Evolutionary conservation across 2,888 invertebrate species (phyloP).

Genomic region (Adela reaumurella): DNA sequence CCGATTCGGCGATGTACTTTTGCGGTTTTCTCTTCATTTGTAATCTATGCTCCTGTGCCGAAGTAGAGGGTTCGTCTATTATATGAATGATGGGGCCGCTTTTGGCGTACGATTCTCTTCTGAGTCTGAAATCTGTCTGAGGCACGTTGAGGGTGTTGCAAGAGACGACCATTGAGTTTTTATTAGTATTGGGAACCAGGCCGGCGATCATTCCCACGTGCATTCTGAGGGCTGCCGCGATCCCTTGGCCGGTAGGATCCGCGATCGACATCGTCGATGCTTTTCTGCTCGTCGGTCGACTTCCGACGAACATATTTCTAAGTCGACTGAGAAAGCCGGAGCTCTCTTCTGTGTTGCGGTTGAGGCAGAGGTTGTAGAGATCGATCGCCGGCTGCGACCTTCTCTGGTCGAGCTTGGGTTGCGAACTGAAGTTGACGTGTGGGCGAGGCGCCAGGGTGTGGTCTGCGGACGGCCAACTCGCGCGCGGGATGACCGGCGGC

Average conservation of each 20-base stretch:
- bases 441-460: conserved; percentile 57
- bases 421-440: conserved; percentile 64
- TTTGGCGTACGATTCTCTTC: conserved; percentile 52
- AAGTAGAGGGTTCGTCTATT: conserved; percentile 46
- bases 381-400: conserved; percentile 58
- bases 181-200: conserved; percentile 62
- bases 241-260: conserved; percentile 55
- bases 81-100: conserved; percentile 61
- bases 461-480: conserved; percentile 75
- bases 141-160: conserved; percentile 59
- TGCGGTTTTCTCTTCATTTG: conserved; percentile 18
- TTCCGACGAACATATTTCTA: conserved; percentile 60
- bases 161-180: conserved; percentile 54
- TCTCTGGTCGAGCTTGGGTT: conserved; percentile 59
- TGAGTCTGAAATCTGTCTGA: conserved; percentile 33
- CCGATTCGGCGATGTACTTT: conserved; percentile 50
- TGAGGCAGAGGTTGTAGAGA: conserved; percentile 55
- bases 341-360: conserved; percentile 50
- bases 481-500: conserved; percentile 71
- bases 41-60: conserved; percentile 11
- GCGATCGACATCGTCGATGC: conserved; percentile 64
- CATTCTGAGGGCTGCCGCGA: conserved; percentile 66
- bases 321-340: conserved; percentile 52
- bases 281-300: conserved; percentile 62
- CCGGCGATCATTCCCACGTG: conserved; percentile 72